Evolutionary conservation across 2,113 vertebrate species (phyloP).

Genomic region (Bagarius yarrelli): DNA sequence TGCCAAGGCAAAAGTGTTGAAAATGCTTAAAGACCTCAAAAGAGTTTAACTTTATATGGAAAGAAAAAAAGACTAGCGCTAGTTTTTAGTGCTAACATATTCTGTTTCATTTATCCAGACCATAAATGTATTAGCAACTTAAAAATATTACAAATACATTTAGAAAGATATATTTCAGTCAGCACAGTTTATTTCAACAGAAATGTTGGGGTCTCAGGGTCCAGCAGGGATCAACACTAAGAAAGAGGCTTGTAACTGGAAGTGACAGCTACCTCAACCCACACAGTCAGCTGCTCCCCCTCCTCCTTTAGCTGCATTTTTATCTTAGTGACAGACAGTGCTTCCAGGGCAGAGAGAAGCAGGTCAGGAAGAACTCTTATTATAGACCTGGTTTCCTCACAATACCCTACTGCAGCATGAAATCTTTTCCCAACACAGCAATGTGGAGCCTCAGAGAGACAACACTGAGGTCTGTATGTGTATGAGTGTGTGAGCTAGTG

Average conservation of each 20-base stretch:
- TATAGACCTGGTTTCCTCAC: conserved; percentile 46
- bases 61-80: conserved; percentile 3
- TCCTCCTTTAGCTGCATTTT: conserved; percentile 53
- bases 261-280: conserved; percentile 32
- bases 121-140: not conserved
- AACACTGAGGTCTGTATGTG: not conserved
- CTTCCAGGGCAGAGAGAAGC: conserved; percentile 52
- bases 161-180: not conserved
- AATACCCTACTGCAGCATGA: conserved; percentile 18
- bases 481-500: conserved; percentile 22
- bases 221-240: not conserved
- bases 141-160: not conserved
- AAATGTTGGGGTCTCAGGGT: not conserved
- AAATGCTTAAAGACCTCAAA: conserved; percentile 12
- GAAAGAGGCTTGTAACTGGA: conserved; percentile 31
- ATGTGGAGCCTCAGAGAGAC: not conserved
- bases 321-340: conserved; percentile 54
- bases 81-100: not conserved
- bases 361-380: conserved; percentile 50
- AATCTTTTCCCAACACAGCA: conserved; percentile 13
- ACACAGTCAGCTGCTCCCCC: conserved; percentile 35
- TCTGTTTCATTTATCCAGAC: not conserved
- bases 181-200: not conserved
- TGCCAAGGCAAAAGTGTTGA: conserved; percentile 7
- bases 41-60: conserved; percentile 16